Percentiles rank a stretch among this genome's conserved stretches.
These are phyloP conservation scores for Pemphigus obesinymphae DNA, from an alignment of 1,140 invertebrate genomes.

Conservation along the genomic window DNA sequence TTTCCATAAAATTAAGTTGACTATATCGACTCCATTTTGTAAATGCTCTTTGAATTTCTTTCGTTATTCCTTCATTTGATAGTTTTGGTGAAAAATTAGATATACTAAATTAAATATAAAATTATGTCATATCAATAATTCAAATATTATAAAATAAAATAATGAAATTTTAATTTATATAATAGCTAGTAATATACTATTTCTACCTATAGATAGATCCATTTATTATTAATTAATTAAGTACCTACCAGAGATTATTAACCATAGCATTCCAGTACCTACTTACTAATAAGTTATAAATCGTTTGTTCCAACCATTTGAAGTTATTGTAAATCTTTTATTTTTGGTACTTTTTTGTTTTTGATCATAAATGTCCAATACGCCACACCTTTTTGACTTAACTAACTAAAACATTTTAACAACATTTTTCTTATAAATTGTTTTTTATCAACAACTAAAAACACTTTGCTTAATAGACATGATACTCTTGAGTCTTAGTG, in stretches of 20 bases:
- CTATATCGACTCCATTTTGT: slow-evolving; percentile 62
- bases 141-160: no score
- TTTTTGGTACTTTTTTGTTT: slow-evolving; percentile 43
- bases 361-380: slow-evolving; percentile 57
- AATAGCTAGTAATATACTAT: no score
- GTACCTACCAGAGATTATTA: no score
- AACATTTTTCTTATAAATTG: no score
- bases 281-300: slow-evolving; percentile 36
- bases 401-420: slow-evolving; percentile 55
- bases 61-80: slow-evolving; percentile 53
- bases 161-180: no score
- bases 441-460: no score
- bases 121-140: no score
- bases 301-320: slow-evolving; percentile 35
- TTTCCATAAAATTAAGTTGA: slow-evolving; percentile 55
- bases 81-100: slow-evolving; percentile 52
- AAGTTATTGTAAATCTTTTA: background rate
- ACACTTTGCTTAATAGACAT: no score
- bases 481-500: no score
- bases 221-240: no score
- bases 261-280: no score
- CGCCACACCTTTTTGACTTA: slow-evolving; percentile 60
- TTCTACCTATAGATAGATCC: no score
- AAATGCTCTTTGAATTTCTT: slow-evolving; percentile 58
- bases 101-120: slow-evolving; percentile 42